Conservation (phyloP, 2,797 vertebrate genomes). For the Trichosurus vulpecula region DNA sequence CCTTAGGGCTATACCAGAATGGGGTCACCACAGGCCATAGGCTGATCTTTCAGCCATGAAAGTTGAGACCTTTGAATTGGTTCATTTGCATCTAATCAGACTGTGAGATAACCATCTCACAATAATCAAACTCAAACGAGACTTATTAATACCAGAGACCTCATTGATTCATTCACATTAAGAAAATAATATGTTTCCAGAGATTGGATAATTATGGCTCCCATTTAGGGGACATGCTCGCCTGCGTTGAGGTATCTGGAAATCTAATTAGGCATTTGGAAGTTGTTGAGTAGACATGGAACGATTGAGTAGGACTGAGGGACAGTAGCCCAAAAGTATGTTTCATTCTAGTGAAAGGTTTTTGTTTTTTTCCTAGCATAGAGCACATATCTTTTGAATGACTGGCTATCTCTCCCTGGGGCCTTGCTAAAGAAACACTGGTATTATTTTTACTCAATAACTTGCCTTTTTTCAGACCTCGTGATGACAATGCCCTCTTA, state of each 20-base stretch:
- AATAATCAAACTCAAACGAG: neutral
- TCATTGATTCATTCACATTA: neutral
- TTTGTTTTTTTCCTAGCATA: neutral
- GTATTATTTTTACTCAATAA: neutral
- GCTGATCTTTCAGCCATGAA: neutral
- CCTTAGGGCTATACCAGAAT: neutral
- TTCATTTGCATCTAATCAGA: neutral
- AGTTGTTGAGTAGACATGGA: neutral
- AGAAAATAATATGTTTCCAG: neutral
- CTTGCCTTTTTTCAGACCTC: neutral
- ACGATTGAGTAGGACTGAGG: neutral
- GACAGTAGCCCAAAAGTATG: neutral
- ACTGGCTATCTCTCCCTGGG: neutral
- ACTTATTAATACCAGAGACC: neutral
- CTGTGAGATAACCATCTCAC: neutral
- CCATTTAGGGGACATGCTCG: neutral
- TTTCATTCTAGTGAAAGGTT: neutral
- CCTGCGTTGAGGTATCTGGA: neutral
- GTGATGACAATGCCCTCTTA: neutral
- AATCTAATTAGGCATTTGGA: neutral
- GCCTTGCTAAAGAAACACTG: neutral
- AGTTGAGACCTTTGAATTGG: neutral
- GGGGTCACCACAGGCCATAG: neutral
- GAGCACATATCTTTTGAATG: neutral
- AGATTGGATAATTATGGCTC: neutral